Evolutionary conservation across 2,797 vertebrate genomes (phyloP).

Genomic region (Poecilia picta): DNA sequence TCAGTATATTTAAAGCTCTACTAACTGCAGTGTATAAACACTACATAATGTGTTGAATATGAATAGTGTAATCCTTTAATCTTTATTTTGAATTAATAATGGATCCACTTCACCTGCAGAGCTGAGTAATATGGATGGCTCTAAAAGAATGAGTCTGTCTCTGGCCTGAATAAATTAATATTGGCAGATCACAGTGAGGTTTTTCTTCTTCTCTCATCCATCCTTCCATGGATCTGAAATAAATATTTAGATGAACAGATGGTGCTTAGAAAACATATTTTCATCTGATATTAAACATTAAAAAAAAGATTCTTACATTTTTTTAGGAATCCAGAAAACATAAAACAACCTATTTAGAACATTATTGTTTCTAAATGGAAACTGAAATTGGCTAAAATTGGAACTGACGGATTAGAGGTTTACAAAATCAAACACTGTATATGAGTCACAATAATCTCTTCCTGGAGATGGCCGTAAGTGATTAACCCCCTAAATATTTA

Average conservation of each 20-base stretch:
- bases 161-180: background rate
- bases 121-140: background rate
- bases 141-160: background rate
- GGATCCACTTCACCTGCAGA: background rate
- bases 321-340: background rate
- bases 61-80: background rate
- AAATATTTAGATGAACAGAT: background rate
- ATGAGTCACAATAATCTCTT: background rate
- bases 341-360: background rate
- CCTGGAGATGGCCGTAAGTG: background rate
- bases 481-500: background rate
- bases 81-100: background rate
- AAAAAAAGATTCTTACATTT: background rate
- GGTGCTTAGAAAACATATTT: background rate
- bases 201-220: background rate
- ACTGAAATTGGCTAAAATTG: background rate
- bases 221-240: background rate
- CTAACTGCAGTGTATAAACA: background rate
- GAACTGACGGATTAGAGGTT: background rate
- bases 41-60: background rate
- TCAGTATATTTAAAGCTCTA: background rate
- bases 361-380: background rate
- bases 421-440: background rate
- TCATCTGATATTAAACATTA: background rate
- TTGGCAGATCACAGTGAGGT: background rate